A percentile compares a stretch with the other conserved stretches of the same genome.
These are phyloP conservation scores for Fringilla coelebs DNA, from an alignment of 2,797 vertebrate genomes.

Conservation along the genomic window DNA sequence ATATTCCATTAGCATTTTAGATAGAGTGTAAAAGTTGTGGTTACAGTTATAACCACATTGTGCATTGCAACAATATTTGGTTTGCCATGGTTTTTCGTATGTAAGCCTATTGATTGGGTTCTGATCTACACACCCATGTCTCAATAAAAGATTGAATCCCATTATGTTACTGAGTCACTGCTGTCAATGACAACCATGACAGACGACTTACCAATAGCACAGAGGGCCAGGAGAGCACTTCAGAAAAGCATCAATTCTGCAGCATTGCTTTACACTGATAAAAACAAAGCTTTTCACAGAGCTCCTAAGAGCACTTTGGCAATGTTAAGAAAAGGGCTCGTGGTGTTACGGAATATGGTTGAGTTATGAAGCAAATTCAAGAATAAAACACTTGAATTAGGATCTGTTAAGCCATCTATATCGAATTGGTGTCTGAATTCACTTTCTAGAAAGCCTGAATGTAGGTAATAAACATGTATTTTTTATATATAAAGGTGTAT, in stretches of 20 bases:
- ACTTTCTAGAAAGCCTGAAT: neutral
- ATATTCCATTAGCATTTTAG: neutral
- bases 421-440: neutral
- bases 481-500: neutral
- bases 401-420: neutral
- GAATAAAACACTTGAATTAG: neutral
- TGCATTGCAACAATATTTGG: constrained; percentile 69
- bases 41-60: neutral
- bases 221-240: constrained; percentile 53
- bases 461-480: neutral
- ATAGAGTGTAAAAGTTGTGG: neutral
- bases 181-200: constrained; percentile 77
- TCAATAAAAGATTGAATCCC: constrained; percentile 66
- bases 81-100: constrained; percentile 18
- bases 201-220: constrained; percentile 27
- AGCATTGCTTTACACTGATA: neutral
- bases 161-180: constrained; percentile 72
- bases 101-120: constrained; percentile 60
- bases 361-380: neutral
- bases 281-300: neutral
- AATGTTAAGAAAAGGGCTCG: neutral
- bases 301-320: neutral
- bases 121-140: constrained; percentile 77
- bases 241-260: neutral
- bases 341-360: neutral